Evolutionary conservation across 2,888 invertebrate genomes (phyloP).

Genomic region (Rhorus exstirpatorius): DNA sequence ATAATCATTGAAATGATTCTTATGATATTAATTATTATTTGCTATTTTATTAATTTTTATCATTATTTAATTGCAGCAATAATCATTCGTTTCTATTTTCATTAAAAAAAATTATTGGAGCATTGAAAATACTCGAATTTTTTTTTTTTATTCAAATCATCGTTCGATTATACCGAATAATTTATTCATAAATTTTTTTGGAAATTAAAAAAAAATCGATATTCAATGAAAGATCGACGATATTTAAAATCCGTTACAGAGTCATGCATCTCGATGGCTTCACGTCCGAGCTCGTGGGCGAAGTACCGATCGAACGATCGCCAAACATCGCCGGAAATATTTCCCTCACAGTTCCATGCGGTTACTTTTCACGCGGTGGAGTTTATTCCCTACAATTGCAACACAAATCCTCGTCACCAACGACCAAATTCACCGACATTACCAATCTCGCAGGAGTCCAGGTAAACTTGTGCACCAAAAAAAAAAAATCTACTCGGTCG

Average conservation of each 20-base stretch:
- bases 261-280: constrained; percentile 87
- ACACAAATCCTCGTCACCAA: constrained; percentile 78
- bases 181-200: too few species aligned
- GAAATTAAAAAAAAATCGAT: too few species aligned
- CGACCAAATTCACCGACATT: constrained; percentile 76
- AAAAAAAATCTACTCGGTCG: too few species aligned
- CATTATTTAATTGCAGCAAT: background rate
- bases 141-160: background rate
- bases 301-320: constrained; percentile 78
- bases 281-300: constrained; percentile 83
- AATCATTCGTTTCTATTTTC: too few species aligned
- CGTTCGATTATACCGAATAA: too few species aligned
- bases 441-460: constrained; percentile 77
- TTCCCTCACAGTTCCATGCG: constrained; percentile 89
- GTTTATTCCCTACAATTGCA: constrained; percentile 88
- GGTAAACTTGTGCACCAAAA: constrained; percentile 71
- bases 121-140: background rate
- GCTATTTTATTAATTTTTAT: background rate
- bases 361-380: constrained; percentile 91
- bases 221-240: too few species aligned
- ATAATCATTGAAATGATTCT: too few species aligned
- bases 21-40: constrained; percentile 1
- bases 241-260: too few species aligned
- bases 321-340: constrained; percentile 78
- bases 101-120: too few species aligned